Evolutionary conservation across 2,888 invertebrate species (phyloP), one percentile per base, ranked within the genome.

Genomic region (Corythucha ciliata): DNA sequence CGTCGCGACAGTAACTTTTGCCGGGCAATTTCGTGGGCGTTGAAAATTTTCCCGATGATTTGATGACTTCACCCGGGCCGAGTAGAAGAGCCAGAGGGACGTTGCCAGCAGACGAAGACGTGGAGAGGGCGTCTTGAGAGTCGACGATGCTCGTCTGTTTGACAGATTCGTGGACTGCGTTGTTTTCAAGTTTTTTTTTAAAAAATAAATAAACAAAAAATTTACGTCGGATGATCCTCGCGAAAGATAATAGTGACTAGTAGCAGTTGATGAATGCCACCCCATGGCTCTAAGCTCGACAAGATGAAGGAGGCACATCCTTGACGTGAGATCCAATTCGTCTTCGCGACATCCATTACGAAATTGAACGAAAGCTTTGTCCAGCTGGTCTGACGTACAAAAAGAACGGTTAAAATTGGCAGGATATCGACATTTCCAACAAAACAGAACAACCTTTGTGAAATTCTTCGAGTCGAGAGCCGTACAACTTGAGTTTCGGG

Each of bases 1-100:
- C 93, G 67, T 93, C 92, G 69, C 92, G 90, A 65, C 88, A 89
- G 71, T 90, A 91, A 67, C 87, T 90, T 71, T 91, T 91, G 61
- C 89, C 89, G 42, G 89, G 86, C 62, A 91, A 86, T 69, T 88
- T 83, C 10, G 89, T 88, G 33, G 90, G 89, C 68, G 86, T 86
- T 46, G 79, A 73, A 69, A 87, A 90, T 71, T 90, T 90, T 52
- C 90, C 90, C 32, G 89, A 90, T 53, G 84, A 80, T 69, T 86
- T 87, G 61, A 90, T 77, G 46, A 90, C 76, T 70, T 90, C 90
- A 46, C 89, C 90, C 37, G 88, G 86, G 57, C 74, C 79, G 60
- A 89, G 75, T 61, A 85, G 8, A 21, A 51, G 34, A n/a, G 42
- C 12, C n/a, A n/a, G n/a, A n/a, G n/a, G n/a, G n/a, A n/a, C n/a